Evolutionary conservation across 1,140 invertebrate species (phyloP), one percentile per base, ranked within the genome.

Genomic region (Spodoptera litura): DNA sequence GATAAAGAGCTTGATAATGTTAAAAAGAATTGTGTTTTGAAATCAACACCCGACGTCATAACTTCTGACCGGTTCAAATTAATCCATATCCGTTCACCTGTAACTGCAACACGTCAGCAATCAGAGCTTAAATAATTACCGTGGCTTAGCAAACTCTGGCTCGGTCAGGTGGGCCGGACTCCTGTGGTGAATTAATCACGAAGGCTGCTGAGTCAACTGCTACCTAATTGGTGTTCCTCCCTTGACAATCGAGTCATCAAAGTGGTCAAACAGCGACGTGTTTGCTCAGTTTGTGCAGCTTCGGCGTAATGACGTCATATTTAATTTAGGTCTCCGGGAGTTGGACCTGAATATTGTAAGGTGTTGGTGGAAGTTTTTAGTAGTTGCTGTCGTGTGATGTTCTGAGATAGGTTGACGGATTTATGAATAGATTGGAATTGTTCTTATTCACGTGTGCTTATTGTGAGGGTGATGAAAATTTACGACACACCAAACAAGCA

Each of bases 121-220:
- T 66, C 61, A 68, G 51, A 56, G 73, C 74, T 78, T 77, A 81
- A 79, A 80, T 81, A 80, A 83, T 84, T 83, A 80, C 72, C 70
- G 38, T 20, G 81, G 77, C 59, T 83, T 78, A 85, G 84, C 74
- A 77, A 80, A 84, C 77, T 61, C 70, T 49, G 55, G 51, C 56
- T n/a, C 25, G 55, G 64, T 68, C 79, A 80, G 79, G 79, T 80
- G 78, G 62, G 12, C 80, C 51, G 81, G 51, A 77, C 78, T 79
- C 76, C 75, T 85, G 82, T 80, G 86, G 81, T 83, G 81, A 85
- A 85, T 83, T 86, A 86, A 85, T 86, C 83, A 83, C 80, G 66
- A n/a, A 8, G 53, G n/a, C 35, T 49, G 83, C 86, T 86, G 86
- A 86, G 82, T 86, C 85, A 82, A 85, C 81, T 75, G 76, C 55